Evolutionary conservation across 2,113 vertebrate genomes (phyloP), one percentile per base, ranked within the genome.

Genomic region (Gymnorhina tibicen): DNA sequence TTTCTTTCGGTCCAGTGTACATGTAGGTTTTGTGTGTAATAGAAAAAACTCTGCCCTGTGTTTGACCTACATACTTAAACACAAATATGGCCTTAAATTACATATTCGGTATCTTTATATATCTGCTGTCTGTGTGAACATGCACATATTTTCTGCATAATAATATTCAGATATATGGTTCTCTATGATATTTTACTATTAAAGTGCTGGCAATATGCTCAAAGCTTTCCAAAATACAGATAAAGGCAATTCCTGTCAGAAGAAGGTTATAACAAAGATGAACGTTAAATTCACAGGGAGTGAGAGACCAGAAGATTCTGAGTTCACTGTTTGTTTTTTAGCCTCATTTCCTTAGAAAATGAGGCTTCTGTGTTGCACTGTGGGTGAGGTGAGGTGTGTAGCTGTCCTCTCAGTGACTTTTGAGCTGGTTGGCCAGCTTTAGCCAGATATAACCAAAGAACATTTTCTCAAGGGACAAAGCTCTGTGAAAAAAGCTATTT

Each of bases 71-170:
- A 79, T 73, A 70, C 79, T 86, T 83, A 87, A 64, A 92, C 84
- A 87, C 87, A 91, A 91, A 94, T 85, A 76, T 1, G 53, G 86
- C 53, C 53, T 89, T 94, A 87, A 95, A 95, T 95, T 92, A 70
- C 91, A 92, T 93, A 95, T 93, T 92, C 88, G 93, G 37, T 96
- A 91, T 96, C 89, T 94, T 96, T 94, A 85, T 89, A 62, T 82
- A 92, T 93, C 74, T 93, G 76, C 83, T 89, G 87, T 95, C 93
- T 95, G 95, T 97, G 92, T 92, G 92, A 91, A 94, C 93, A 91
- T 93, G 95, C 83, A 94, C 90, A 94, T 96, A 88, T 91, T 93
- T 95, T 95, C 64, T 93, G 83, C 90, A 94, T 96, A 96, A 92
- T 86, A 93, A 60, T 96, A 96, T 94, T 95, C 88, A 95, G 79